These are phyloP conservation scores for Danio rerio DNA, from an alignment of 2,113 vertebrate species.

Conservation along the genomic window DNA sequence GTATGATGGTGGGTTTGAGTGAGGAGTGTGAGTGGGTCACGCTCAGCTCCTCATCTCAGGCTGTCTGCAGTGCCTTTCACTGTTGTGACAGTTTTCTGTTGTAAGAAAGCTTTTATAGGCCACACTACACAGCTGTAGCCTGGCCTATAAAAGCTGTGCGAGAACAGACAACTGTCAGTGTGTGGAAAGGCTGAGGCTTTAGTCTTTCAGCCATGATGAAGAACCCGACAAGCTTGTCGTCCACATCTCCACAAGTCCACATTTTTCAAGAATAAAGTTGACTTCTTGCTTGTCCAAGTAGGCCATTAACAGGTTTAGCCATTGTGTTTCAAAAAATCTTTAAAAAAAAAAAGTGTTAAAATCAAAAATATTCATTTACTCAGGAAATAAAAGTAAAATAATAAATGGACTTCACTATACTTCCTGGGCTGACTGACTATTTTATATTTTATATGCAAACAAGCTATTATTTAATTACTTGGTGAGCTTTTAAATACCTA, in stretches of 20 bases:
- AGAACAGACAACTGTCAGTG: neutral
- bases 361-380: no score
- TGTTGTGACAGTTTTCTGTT: conserved; percentile 20
- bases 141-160: neutral
- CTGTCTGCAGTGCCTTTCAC: neutral
- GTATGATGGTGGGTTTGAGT: neutral
- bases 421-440: no score
- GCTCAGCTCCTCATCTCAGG: neutral
- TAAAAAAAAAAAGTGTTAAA: no score
- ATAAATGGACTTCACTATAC: no score
- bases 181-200: conserved; percentile 14
- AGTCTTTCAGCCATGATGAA: neutral
- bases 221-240: neutral
- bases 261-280: neutral
- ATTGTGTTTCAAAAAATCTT: neutral
- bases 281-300: neutral
- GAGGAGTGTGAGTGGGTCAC: neutral
- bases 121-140: conserved; percentile 9
- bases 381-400: no score
- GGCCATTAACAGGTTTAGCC: neutral
- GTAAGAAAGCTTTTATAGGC: conserved; percentile 9
- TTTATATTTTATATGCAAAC: no score
- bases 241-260: neutral
- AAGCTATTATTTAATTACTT: no score
- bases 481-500: no score